Percentiles rank a stretch among this genome's conserved stretches.
phyloP scores from a whole-genome alignment of 2,888 invertebrate species.

The Chrysomela aeneicollis region DNA sequence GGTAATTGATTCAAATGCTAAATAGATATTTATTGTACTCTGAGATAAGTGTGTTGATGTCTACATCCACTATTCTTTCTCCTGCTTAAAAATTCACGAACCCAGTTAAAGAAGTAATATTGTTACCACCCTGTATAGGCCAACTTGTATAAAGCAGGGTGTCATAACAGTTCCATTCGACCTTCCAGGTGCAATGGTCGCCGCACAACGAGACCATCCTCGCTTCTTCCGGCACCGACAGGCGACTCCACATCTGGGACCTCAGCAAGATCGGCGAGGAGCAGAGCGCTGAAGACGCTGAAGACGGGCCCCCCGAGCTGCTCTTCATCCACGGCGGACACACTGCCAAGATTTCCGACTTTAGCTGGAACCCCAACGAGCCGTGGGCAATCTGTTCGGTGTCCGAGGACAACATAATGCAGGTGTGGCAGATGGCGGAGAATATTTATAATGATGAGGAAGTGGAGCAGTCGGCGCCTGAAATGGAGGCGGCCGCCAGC shows the following conservation, averaged over 20 bases:
- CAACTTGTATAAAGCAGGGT: too few species aligned
- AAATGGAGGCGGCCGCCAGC: slow-evolving; percentile 69
- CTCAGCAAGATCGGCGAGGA: slow-evolving; percentile 99
- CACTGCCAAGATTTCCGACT: slow-evolving; percentile 99
- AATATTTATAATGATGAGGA: slow-evolving; percentile 99
- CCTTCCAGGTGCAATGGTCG: slow-evolving; percentile 95
- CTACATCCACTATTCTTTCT: too few species aligned
- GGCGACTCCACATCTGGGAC: slow-evolving; percentile 98
- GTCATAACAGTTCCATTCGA: too few species aligned
- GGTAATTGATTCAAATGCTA: too few species aligned
- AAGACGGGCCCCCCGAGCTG: slow-evolving; percentile 97
- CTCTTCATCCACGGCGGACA: slow-evolving; percentile 98
- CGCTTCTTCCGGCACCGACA: slow-evolving; percentile 97
- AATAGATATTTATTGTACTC: too few species aligned
- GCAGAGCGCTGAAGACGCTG: slow-evolving; percentile 97
- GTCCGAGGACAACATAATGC: slow-evolving; percentile 99
- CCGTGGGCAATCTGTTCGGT: slow-evolving; percentile 99
- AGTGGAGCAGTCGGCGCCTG: slow-evolving; percentile 86
- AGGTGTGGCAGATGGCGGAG: slow-evolving; percentile 99
- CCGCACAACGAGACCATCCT: slow-evolving; percentile 99
- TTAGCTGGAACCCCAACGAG: slow-evolving; percentile 99
- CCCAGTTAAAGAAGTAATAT: too few species aligned
- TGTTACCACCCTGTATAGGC: too few species aligned
- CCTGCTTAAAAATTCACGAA: too few species aligned
- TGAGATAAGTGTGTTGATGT: too few species aligned